Conservation (phyloP, 2,888 invertebrate genomes). For the Clepsis dumicolana region DNA sequence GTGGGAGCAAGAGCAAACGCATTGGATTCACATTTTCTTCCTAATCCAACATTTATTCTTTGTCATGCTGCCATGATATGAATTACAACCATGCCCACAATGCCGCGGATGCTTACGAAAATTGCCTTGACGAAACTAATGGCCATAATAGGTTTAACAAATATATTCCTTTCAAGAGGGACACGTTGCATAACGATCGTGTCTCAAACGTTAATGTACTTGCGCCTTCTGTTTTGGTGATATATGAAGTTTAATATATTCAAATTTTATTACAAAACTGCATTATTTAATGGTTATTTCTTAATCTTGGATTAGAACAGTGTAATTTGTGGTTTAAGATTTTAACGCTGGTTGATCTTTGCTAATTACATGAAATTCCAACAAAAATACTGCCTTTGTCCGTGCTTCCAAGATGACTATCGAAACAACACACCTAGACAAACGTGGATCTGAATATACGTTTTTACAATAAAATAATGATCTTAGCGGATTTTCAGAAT, state of each 20-base stretch:
- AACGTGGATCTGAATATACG: neutral
- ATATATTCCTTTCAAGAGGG: conserved; percentile 74
- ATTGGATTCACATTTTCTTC: conserved; percentile 37
- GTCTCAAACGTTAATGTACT: conserved; percentile 59
- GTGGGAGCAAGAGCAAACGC: conserved; percentile 35
- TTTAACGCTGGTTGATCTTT: conserved; percentile 36
- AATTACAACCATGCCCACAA: conserved; percentile 44
- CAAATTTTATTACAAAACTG: conserved; percentile 31
- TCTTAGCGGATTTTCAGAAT: neutral
- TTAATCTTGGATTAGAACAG: conserved; percentile 14
- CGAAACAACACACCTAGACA: conserved; percentile 10
- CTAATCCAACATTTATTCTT: conserved; percentile 33
- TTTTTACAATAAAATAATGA: neutral
- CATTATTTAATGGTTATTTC: conserved; percentile 17
- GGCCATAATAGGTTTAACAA: conserved; percentile 75
- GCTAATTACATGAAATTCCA: conserved; percentile 30
- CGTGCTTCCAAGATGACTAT: conserved; percentile 16
- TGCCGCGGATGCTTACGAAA: conserved; percentile 74
- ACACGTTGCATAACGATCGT: conserved; percentile 72
- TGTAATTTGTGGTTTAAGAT: conserved; percentile 23
- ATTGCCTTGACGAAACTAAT: conserved; percentile 78
- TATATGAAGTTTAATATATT: conserved; percentile 38
- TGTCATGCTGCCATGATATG: conserved; percentile 38
- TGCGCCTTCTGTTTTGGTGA: conserved; percentile 52
- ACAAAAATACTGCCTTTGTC: conserved; percentile 15